phyloP scores from a whole-genome alignment of 2,888 invertebrate genomes.

The Lydus trimaculatus region DNA sequence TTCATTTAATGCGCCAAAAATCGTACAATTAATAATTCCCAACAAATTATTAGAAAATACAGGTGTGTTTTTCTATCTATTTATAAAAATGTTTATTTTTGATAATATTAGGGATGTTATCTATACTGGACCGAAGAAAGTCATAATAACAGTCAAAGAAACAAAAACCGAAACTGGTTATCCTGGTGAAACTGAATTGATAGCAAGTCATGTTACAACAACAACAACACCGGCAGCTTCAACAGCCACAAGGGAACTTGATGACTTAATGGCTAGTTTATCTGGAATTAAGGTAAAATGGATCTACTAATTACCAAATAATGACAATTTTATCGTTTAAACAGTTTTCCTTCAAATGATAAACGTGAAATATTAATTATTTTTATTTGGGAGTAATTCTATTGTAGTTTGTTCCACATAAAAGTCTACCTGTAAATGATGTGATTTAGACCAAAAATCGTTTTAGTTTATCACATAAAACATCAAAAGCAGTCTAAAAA shows the following conservation, averaged over 20 bases:
- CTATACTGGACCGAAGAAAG: conserved; percentile 62
- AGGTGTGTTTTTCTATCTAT: neutral
- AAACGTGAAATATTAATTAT: too few relatives aligned
- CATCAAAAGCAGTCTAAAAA: neutral
- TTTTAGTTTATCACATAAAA: too few relatives aligned
- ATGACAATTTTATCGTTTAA: neutral
- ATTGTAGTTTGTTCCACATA: too few relatives aligned
- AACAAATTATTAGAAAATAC: too few relatives aligned
- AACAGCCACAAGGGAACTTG: conserved; percentile 92
- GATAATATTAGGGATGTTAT: conserved; percentile 55
- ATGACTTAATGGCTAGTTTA: conserved; percentile 94
- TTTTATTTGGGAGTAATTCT: too few relatives aligned
- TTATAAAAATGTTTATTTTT: too few relatives aligned
- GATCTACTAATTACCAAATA: conserved; percentile 10
- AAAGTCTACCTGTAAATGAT: neutral
- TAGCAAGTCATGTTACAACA: conserved; percentile 66
- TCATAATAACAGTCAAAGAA: conserved; percentile 67
- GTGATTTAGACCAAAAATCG: too few relatives aligned
- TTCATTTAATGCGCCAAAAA: too few relatives aligned
- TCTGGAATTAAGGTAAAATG: conserved; percentile 88
- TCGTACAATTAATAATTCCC: too few relatives aligned
- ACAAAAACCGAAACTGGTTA: conserved; percentile 67
- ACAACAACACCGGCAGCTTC: conserved; percentile 68
- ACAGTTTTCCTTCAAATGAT: too few relatives aligned
- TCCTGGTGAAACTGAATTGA: conserved; percentile 63